phyloP scores from a whole-genome alignment of 2,888 invertebrate genomes.

The Nomada ferruginata region DNA sequence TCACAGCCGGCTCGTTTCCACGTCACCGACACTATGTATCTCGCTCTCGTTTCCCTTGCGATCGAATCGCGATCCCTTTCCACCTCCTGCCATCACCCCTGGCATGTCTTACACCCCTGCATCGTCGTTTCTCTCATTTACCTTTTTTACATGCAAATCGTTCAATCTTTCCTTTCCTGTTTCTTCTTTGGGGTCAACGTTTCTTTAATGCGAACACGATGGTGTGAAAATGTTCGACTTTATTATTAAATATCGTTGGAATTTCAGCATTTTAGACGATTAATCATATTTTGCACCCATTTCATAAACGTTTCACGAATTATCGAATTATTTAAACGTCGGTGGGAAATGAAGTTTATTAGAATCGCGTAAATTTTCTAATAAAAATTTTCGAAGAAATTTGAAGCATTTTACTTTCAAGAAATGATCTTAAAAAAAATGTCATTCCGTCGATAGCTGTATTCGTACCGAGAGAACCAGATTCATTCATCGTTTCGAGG shows the following conservation, averaged over 20 bases:
- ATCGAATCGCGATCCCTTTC: constrained; percentile 38
- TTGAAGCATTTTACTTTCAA: too few relatives aligned
- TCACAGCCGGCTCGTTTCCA: constrained; percentile 71
- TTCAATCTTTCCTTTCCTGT: constrained; percentile 24
- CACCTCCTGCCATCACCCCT: background rate
- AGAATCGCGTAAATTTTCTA: too few relatives aligned
- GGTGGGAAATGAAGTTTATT: too few relatives aligned
- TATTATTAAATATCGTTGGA: constrained; percentile 77
- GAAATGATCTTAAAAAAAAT: too few relatives aligned
- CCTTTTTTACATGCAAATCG: background rate
- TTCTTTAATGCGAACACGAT: constrained; percentile 48
- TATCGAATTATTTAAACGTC: constrained; percentile 30
- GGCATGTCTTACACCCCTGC: background rate
- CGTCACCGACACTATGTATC: constrained; percentile 44
- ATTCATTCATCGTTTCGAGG: too few relatives aligned
- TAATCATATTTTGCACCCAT: constrained; percentile 27
- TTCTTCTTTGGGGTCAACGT: constrained; percentile 35
- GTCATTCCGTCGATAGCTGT: too few relatives aligned
- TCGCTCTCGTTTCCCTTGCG: constrained; percentile 5
- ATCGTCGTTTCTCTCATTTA: constrained; percentile 4
- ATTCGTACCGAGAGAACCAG: too few relatives aligned
- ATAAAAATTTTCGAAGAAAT: background rate
- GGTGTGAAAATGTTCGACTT: constrained; percentile 77
- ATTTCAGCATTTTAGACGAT: constrained; percentile 71
- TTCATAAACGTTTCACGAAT: constrained; percentile 35